phyloP scores from a whole-genome alignment of 2,888 invertebrate species.

The Perithous albicinctus region DNA sequence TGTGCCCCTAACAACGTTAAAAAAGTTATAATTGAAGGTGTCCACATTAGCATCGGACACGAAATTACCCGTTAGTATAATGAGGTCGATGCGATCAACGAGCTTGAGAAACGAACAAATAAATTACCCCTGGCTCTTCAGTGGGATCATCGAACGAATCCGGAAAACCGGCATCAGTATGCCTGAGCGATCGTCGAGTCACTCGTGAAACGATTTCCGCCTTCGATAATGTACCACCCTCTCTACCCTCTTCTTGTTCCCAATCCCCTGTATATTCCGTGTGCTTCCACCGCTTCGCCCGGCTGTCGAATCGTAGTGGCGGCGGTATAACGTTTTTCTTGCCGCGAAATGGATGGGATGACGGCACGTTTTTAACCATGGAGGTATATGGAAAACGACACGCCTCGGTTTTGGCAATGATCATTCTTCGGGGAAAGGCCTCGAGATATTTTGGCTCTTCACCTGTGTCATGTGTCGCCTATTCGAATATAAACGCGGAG shows the following conservation, averaged over 20 bases:
- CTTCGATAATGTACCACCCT: conserved; percentile 31
- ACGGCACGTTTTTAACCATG: conserved; percentile 35
- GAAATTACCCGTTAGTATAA: background rate
- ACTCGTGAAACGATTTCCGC: conserved; percentile 45
- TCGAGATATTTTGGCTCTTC: conserved; percentile 29
- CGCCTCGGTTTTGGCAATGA: conserved; percentile 8
- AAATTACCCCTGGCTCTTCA: conserved; percentile 15
- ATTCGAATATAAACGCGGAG: background rate
- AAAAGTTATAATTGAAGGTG: background rate
- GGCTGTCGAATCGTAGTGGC: conserved; percentile 15
- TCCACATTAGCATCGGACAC: background rate
- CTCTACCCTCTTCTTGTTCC: background rate
- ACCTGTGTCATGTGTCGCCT: background rate
- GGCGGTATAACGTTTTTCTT: background rate
- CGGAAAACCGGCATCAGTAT: conserved; percentile 12
- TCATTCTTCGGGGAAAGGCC: conserved; percentile 11
- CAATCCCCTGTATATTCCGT: background rate
- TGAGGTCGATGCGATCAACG: background rate
- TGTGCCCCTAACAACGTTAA: too few species aligned
- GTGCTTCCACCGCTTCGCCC: background rate
- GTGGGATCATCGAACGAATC: conserved; percentile 6
- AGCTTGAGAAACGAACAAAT: conserved; percentile 17
- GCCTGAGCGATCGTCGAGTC: conserved; percentile 38
- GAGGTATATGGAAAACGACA: conserved; percentile 49
- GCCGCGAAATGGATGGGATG: conserved; percentile 49